phyloP scores from a whole-genome alignment of 2,113 vertebrate genomes.

The Danionella cerebrum region DNA sequence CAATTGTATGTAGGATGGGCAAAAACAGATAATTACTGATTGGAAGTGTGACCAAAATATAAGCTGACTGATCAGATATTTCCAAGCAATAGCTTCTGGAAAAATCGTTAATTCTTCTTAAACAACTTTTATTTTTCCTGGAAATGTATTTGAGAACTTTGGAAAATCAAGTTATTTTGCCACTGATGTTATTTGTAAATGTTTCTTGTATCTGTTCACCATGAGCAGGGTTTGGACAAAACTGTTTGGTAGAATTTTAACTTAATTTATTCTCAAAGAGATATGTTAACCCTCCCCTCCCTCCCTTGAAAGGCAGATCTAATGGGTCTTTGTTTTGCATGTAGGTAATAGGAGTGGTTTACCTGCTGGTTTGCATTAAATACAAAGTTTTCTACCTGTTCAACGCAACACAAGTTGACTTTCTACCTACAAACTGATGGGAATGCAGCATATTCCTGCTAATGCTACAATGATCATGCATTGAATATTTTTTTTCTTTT shows the following conservation, averaged over 20 bases:
- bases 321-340: conserved; percentile 58
- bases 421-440: conserved; percentile 27
- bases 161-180: conserved; percentile 65
- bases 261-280: conserved; percentile 83
- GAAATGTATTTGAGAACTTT: conserved; percentile 69
- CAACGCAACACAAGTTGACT: conserved; percentile 24
- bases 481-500: conserved; percentile 34
- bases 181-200: conserved; percentile 83
- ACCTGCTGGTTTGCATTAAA: conserved; percentile 29
- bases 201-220: conserved; percentile 79
- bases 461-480: conserved; percentile 33
- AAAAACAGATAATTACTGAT: conserved; percentile 67
- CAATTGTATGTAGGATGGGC: conserved; percentile 84
- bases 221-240: conserved; percentile 72
- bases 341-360: conserved; percentile 54
- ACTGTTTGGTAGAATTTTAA: conserved; percentile 75
- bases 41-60: conserved; percentile 81
- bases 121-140: conserved; percentile 65
- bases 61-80: conserved; percentile 67
- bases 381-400: conserved; percentile 32
- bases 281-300: conserved; percentile 64
- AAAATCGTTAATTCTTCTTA: too few relatives aligned
- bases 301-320: conserved; percentile 4
- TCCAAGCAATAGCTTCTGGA: too few relatives aligned
- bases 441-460: conserved; percentile 26